A percentile compares a stretch with the other conserved stretches of the same genome.
phyloP scores from a whole-genome alignment of 2,797 vertebrate genomes.

The Uromys caudimaculatus region DNA sequence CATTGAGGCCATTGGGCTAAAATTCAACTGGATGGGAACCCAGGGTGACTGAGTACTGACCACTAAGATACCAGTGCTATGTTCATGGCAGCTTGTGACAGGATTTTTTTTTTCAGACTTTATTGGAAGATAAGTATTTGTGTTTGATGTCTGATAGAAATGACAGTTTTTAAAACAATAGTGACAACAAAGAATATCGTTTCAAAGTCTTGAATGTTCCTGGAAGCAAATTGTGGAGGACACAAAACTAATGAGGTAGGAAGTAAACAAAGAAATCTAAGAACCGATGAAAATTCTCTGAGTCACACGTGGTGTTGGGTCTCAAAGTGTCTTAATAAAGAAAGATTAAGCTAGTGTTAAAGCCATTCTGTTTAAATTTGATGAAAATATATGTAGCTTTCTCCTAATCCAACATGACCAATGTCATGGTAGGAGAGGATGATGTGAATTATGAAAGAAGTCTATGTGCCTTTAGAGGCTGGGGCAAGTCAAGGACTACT shows the following conservation, averaged over 20 bases:
- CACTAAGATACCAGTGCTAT: too few species aligned
- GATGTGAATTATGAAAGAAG: not conserved
- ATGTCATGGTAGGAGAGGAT: not conserved
- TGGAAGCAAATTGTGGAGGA: not conserved
- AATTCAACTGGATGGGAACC: not conserved
- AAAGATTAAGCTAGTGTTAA: conserved; percentile 26
- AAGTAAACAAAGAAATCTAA: not conserved
- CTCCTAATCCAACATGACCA: not conserved
- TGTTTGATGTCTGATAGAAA: not conserved
- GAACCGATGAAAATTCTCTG: not conserved
- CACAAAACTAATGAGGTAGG: not conserved
- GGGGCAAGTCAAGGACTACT: not conserved
- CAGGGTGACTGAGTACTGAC: not conserved
- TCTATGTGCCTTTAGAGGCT: not conserved
- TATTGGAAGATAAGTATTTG: not conserved
- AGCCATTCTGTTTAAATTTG: conserved; percentile 45
- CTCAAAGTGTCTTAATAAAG: conserved; percentile 2
- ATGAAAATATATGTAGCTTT: conserved; percentile 55
- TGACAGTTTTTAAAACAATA: not conserved
- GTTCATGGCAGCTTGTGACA: not conserved
- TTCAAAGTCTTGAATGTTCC: conserved; percentile 10
- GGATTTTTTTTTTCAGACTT: not conserved
- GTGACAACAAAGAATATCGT: not conserved
- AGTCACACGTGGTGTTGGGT: not conserved
- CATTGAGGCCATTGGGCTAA: not conserved